These are phyloP conservation scores for Molossus alvarezi DNA, from an alignment of 2,797 vertebrate genomes.

Conservation along the genomic window DNA sequence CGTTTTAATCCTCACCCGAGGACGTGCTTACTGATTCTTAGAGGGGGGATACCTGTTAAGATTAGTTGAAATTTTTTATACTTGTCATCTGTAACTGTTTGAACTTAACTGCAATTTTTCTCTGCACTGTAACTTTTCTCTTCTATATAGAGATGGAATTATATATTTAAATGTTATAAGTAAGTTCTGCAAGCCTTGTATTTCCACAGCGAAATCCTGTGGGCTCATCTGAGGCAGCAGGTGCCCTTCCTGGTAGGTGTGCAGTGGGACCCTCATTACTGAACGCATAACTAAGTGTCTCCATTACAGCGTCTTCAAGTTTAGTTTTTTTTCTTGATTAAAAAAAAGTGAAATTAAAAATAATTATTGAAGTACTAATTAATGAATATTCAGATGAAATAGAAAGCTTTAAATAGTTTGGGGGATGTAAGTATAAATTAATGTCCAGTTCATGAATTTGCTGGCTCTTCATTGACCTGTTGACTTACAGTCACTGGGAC, in stretches of 20 bases:
- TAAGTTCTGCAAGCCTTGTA: neutral
- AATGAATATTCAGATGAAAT: neutral
- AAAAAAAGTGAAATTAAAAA: conserved; percentile 15
- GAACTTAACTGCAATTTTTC: conserved; percentile 29
- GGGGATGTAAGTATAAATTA: neutral
- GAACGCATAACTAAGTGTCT: neutral
- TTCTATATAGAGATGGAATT: neutral
- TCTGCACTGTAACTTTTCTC: neutral
- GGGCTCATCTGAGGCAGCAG: neutral
- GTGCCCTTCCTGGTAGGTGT: neutral
- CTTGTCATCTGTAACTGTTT: conserved; percentile 42
- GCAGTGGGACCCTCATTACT: neutral
- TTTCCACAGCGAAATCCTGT: neutral
- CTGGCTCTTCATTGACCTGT: neutral
- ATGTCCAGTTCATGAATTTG: neutral
- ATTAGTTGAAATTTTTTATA: conserved; percentile 42
- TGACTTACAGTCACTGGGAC: neutral
- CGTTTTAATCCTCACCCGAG: neutral
- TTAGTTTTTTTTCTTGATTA: neutral
- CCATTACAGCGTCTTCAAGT: neutral
- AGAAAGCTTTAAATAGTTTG: neutral
- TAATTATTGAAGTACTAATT: neutral
- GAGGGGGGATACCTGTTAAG: neutral
- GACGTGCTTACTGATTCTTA: neutral
- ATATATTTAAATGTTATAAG: neutral